phyloP scores from a whole-genome alignment of 1,140 invertebrate species.

The Anthonomus grandis region DNA sequence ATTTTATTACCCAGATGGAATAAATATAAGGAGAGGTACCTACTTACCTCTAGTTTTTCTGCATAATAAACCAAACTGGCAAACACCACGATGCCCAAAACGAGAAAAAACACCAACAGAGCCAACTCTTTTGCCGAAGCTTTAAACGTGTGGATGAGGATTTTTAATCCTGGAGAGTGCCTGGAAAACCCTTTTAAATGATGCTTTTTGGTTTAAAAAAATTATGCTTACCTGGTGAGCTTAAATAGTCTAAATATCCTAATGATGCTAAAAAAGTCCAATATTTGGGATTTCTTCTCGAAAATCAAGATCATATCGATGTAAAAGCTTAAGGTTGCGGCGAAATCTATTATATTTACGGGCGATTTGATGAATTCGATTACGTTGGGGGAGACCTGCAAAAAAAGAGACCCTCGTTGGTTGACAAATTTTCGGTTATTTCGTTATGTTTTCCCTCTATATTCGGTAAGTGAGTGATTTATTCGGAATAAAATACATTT shows the following conservation, averaged over 20 bases:
- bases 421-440: too few species aligned
- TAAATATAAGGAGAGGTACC: not conserved
- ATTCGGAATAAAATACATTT: too few species aligned
- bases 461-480: too few species aligned
- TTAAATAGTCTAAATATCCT: conserved; percentile 98
- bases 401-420: too few species aligned
- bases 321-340: conserved; percentile 98
- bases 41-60: conserved; percentile 56
- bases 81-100: conserved; percentile 95
- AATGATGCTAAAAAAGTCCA: conserved; percentile 99
- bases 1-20: too few species aligned
- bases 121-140: conserved; percentile 97
- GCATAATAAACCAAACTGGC: conserved; percentile 96
- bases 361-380: conserved; percentile 86
- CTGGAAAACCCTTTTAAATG: conserved; percentile 49
- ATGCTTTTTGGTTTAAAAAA: conserved; percentile 1
- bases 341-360: conserved; percentile 97
- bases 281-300: conserved; percentile 89
- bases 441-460: too few species aligned
- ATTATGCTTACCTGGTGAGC: conserved; percentile 60
- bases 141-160: conserved; percentile 95
- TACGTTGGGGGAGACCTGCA: conserved; percentile 75
- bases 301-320: conserved; percentile 72
- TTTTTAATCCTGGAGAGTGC: conserved; percentile 95
- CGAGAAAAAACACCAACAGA: conserved; percentile 92